Evolutionary conservation across 1,140 invertebrate genomes (phyloP).

Genomic region (Plodia interpunctella): DNA sequence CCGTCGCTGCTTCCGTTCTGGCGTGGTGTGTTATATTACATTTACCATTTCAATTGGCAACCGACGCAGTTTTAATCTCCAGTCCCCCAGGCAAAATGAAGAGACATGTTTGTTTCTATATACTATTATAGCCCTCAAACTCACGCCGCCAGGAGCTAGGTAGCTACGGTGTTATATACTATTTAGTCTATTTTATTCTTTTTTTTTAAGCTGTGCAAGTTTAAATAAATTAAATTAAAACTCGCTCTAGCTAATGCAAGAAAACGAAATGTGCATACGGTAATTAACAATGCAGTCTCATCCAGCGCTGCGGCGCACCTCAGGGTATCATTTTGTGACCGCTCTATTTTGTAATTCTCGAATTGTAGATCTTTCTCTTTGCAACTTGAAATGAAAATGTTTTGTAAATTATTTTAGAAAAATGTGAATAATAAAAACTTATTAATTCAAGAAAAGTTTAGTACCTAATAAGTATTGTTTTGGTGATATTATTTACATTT

Average conservation of each 20-base stretch:
- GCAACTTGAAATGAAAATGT: not conserved
- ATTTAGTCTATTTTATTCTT: no score
- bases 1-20: not conserved
- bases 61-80: not conserved
- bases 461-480: no score
- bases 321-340: slow-evolving; percentile 3
- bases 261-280: not conserved
- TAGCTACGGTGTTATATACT: no score
- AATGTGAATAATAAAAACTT: no score
- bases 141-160: no score
- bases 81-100: no score
- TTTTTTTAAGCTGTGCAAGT: not conserved
- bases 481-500: no score
- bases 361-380: not conserved
- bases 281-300: slow-evolving; percentile 4
- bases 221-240: not conserved
- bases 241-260: not conserved
- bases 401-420: no score
- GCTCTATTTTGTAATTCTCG: not conserved
- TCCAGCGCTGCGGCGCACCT: not conserved
- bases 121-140: no score
- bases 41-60: not conserved
- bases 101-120: no score
- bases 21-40: not conserved
- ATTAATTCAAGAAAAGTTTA: no score